phyloP scores from a whole-genome alignment of 2,797 vertebrate species.

The Spheniscus humboldti region DNA sequence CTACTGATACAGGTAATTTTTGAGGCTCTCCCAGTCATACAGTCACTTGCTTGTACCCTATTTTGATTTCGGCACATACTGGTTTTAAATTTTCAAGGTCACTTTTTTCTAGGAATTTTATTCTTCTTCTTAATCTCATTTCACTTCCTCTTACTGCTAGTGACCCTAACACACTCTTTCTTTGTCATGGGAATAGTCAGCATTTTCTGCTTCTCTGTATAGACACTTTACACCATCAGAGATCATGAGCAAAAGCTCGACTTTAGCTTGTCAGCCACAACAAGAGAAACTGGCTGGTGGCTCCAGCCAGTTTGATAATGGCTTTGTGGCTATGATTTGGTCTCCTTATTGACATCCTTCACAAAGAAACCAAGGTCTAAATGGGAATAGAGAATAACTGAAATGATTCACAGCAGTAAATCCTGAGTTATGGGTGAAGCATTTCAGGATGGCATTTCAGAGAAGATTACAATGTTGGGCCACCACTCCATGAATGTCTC shows the following conservation, averaged over 20 bases:
- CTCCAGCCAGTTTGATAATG: neutral
- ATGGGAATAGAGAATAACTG: neutral
- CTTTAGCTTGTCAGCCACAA: neutral
- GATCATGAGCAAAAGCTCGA: neutral
- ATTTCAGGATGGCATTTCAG: neutral
- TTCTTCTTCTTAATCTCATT: neutral
- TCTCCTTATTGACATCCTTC: neutral
- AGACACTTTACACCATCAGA: neutral
- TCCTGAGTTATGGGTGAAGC: neutral
- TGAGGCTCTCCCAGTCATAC: neutral
- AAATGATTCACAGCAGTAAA: neutral
- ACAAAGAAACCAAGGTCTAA: neutral
- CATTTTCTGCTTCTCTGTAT: neutral
- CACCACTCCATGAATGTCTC: no score
- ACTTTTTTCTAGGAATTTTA: neutral
- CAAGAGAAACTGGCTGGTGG: neutral
- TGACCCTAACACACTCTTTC: neutral
- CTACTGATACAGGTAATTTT: neutral
- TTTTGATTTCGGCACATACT: neutral
- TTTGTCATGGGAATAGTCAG: neutral
- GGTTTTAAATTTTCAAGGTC: neutral
- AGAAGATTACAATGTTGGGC: neutral
- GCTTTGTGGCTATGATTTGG: neutral
- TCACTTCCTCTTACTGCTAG: neutral
- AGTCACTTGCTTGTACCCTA: neutral